These are phyloP conservation scores for Pardalotus punctatus DNA, from an alignment of 2,113 vertebrate species.

Conservation along the genomic window DNA sequence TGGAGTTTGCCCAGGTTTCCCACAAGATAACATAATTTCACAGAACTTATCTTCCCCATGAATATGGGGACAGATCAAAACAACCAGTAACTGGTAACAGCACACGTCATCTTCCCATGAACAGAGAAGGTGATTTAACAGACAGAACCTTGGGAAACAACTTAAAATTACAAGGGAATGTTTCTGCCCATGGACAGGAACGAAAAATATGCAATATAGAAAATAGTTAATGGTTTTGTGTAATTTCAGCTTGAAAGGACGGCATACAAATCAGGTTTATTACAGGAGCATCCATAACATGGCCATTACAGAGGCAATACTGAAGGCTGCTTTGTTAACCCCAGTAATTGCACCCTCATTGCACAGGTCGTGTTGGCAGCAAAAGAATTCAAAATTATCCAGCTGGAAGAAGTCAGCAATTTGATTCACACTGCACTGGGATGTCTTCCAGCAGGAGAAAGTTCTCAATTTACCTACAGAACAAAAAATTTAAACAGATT, in stretches of 20 bases:
- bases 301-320: not conserved
- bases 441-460: conserved; percentile 36
- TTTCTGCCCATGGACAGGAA: not conserved
- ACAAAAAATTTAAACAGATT: not conserved
- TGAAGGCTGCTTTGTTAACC: conserved; percentile 32
- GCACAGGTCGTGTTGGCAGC: conserved; percentile 49
- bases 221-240: not conserved
- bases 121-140: not conserved
- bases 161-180: not conserved
- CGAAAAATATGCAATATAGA: not conserved
- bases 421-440: conserved; percentile 25
- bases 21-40: not conserved
- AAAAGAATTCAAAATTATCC: conserved; percentile 57
- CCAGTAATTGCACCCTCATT: not conserved
- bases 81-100: not conserved
- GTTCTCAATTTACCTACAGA: conserved; percentile 43
- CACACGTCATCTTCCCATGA: not conserved
- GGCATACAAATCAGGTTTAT: not conserved
- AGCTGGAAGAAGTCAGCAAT: conserved; percentile 29
- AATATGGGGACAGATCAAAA: not conserved
- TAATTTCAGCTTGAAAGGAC: not conserved
- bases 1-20: not conserved
- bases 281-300: conserved; percentile 26
- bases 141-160: not conserved
- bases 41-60: not conserved